Percentiles rank a stretch among this genome's conserved stretches.
Evolutionary conservation across 1,140 invertebrate species (phyloP).

Genomic region (Brachionus plicatilis): DNA sequence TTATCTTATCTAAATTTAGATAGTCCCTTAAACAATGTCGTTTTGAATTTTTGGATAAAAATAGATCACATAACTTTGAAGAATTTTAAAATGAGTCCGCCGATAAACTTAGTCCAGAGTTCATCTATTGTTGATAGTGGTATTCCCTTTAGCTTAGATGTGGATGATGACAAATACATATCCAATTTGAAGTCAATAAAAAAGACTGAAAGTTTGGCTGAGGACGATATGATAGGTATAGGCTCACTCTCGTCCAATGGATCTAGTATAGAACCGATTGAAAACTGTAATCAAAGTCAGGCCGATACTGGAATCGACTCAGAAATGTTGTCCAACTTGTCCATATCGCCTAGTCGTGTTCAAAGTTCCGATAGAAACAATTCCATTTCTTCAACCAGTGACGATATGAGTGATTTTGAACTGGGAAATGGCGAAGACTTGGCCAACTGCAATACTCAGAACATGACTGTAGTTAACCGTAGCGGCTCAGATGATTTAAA

Average conservation of each 20-base stretch:
- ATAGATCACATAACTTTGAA: not conserved
- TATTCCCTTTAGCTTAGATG: not conserved
- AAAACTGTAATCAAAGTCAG: not conserved
- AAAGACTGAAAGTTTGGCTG: not conserved
- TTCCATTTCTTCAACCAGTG: constrained; percentile 11
- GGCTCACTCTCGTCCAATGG: not conserved
- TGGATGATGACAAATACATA: not conserved
- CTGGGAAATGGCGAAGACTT: not conserved
- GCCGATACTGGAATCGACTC: constrained; percentile 14
- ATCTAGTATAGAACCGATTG: not conserved
- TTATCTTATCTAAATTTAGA: constrained; percentile 26
- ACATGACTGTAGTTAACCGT: not conserved
- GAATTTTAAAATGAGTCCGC: not conserved
- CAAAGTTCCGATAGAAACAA: constrained; percentile 22
- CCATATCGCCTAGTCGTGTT: not conserved
- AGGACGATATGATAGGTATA: constrained; percentile 13
- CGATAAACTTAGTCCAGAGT: not conserved
- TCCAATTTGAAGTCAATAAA: not conserved
- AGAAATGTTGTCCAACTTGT: not conserved
- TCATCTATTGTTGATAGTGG: not conserved
- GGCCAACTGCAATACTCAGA: not conserved
- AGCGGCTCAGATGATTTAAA: not conserved
- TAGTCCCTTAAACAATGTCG: not conserved
- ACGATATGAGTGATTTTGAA: constrained; percentile 11
- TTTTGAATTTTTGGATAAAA: not conserved